These are phyloP conservation scores for Ophraella communa DNA, from an alignment of 2,888 invertebrate species.

Conservation along the genomic window DNA sequence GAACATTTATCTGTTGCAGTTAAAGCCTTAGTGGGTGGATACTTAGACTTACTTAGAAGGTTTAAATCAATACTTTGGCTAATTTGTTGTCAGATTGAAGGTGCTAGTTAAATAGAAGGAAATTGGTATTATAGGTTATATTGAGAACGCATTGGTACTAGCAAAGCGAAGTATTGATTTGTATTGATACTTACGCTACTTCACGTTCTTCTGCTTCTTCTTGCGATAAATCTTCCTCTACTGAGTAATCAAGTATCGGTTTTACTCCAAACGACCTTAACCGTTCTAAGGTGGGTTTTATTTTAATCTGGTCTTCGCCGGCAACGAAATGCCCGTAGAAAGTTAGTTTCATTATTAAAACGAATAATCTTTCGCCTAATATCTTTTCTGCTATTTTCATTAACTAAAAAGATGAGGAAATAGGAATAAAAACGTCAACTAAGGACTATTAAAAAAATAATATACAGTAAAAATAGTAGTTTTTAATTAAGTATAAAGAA, in stretches of 20 bases:
- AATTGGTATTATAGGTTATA: too few relatives aligned
- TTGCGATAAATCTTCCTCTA: constrained; percentile 92
- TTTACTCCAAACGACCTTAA: constrained; percentile 96
- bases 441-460: too few relatives aligned
- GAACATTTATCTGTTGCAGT: too few relatives aligned
- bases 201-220: constrained; percentile 95
- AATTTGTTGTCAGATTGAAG: too few relatives aligned
- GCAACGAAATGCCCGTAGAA: constrained; percentile 99
- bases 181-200: constrained; percentile 76
- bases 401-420: constrained; percentile 76
- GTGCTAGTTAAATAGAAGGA: too few relatives aligned
- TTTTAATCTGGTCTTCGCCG: constrained; percentile 89
- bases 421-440: too few relatives aligned
- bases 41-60: too few relatives aligned
- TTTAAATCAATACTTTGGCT: too few relatives aligned
- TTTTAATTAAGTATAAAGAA: neutral
- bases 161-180: too few relatives aligned
- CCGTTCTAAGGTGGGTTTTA: constrained; percentile 82
- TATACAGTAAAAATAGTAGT: neutral
- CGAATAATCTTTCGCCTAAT: constrained; percentile 84
- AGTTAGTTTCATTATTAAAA: constrained; percentile 85
- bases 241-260: constrained; percentile 98
- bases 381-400: constrained; percentile 80
- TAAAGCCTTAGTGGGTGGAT: too few relatives aligned
- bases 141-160: too few relatives aligned